Base-by-base conservation (phyloP, 2,888 invertebrate species). In the Thymelicus sylvestris region DNA sequence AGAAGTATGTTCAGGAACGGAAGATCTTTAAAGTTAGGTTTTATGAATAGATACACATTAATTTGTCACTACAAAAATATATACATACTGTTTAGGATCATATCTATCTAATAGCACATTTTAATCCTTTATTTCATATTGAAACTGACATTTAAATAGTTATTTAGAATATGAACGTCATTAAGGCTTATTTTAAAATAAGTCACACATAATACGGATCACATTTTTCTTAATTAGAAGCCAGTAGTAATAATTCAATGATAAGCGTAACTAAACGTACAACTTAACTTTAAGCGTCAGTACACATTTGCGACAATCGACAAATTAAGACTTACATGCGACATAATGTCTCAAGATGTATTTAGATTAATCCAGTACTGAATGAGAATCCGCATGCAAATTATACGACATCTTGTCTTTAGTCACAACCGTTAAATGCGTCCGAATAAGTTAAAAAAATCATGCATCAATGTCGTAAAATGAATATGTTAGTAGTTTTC, bases 201-300 rank as follows among this genome's bases (percentile, higher is more conserved):
- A 52, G 50, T 52, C 15, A 15, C 19, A 52, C 19, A 52, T 52
- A 52, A 7, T 5, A 8, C 12, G 8, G 19, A 52, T 12, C 50
- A 15, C 7, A 52, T 8, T 7, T 52, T 19, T 47, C 52, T 19
- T 31, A 62, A 24, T 50, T 13, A 62, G 24, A 62, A 62, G 61
- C 62, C 38, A 52, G 41, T 41, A 52, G 41, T 41, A 47, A 48
- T 10, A 15, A 19, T 15, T 41, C 50, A 52, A 44, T 39, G 47
- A 41, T 6, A 67, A 67, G 62, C 62, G 62, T 62, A 67, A 62
- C 60, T 48, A 60, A 67, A 67, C 67, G 67, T 67, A 62, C 57
- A 69, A 64, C 63, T 69, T 64, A 69, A 69, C 47, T 13, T 44
- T 64, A 69, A 69, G n/a, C 39, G 48, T 48, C 69, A 63, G 47